Conservation (phyloP, 2,888 invertebrate species). For the Tridacna crocea region DNA sequence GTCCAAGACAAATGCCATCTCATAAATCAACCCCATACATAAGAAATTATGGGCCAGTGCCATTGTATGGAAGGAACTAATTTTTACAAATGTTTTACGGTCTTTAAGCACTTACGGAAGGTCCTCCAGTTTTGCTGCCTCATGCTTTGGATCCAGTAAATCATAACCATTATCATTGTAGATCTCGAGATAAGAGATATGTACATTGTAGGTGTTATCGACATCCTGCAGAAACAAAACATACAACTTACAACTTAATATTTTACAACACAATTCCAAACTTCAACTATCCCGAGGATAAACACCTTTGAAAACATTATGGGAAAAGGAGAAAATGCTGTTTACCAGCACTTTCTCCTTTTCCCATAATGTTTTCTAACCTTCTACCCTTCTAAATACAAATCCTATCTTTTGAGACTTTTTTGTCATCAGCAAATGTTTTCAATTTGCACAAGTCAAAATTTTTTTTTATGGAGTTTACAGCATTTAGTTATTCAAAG, state of each 20-base stretch:
- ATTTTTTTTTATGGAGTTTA: too few relatives aligned
- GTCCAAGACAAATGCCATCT: too few relatives aligned
- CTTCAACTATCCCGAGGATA: background rate
- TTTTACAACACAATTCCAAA: background rate
- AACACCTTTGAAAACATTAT: background rate
- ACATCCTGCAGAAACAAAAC: slow-evolving; percentile 73
- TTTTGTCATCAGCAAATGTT: too few relatives aligned
- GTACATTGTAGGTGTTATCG: slow-evolving; percentile 78
- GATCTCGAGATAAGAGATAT: slow-evolving; percentile 84
- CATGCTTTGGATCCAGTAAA: slow-evolving; percentile 84
- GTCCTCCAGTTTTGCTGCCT: slow-evolving; percentile 84
- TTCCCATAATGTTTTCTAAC: too few relatives aligned
- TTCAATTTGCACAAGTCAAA: too few relatives aligned
- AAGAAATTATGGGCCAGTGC: too few relatives aligned
- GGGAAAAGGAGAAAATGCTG: background rate
- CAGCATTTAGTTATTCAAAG: too few relatives aligned
- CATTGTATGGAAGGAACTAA: too few relatives aligned
- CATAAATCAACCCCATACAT: too few relatives aligned
- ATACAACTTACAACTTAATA: background rate
- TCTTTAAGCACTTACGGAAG: slow-evolving; percentile 81
- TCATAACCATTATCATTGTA: slow-evolving; percentile 85
- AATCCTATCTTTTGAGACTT: too few relatives aligned
- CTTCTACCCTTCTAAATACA: too few relatives aligned
- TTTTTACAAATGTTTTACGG: too few relatives aligned
- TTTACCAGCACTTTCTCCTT: background rate